Conservation (phyloP, 2,888 invertebrate species). For the Thelaira solivaga region DNA sequence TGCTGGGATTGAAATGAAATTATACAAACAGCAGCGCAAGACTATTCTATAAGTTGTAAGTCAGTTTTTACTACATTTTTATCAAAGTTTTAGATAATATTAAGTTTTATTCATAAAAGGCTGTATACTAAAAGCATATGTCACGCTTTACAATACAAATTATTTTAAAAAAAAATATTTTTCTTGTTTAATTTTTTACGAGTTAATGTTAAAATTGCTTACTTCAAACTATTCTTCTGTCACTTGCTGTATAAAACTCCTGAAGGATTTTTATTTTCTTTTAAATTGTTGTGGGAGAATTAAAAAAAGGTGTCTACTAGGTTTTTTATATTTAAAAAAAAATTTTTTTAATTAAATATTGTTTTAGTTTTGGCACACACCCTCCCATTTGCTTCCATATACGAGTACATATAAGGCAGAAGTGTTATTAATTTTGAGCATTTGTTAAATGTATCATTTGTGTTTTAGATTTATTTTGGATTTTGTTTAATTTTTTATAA, state of each 20-base stretch:
- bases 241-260: constrained; percentile 18
- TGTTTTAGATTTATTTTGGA: constrained; percentile 19
- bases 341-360: constrained; percentile 21
- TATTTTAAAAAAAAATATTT: no score
- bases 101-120: no score
- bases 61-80: no score
- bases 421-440: constrained; percentile 53
- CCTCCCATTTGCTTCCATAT: constrained; percentile 59
- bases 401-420: constrained; percentile 59
- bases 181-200: no score
- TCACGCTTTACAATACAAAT: no score
- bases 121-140: no score
- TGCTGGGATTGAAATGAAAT: no score
- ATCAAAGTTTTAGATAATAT: no score
- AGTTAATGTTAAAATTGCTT: no score
- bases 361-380: constrained; percentile 49
- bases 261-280: background rate
- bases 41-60: no score
- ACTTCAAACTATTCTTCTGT: constrained; percentile 4
- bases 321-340: background rate
- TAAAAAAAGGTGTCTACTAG: constrained; percentile 38
- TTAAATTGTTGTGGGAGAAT: background rate
- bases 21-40: no score
- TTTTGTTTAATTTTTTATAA: constrained; percentile 12
- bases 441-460: constrained; percentile 55